These are phyloP conservation scores for Acanthococcus lagerstroemiae DNA, from an alignment of 2,888 invertebrate genomes.

Conservation along the genomic window DNA sequence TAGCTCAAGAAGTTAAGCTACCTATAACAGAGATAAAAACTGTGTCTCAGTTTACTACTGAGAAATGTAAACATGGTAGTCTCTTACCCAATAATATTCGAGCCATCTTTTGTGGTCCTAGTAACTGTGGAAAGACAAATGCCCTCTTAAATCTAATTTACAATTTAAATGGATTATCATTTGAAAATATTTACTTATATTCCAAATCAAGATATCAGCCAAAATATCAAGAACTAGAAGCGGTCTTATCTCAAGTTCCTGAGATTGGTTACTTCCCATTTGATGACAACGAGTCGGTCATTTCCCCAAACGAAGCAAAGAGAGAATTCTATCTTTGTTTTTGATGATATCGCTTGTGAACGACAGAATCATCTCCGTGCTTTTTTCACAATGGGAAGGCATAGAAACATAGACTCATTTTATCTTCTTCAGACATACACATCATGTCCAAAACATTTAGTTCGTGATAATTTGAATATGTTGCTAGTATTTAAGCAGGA, in stretches of 20 bases:
- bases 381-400: constrained; percentile 36
- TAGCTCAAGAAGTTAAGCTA: no score
- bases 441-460: constrained; percentile 38
- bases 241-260: constrained; percentile 34
- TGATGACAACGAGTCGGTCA: constrained; percentile 29
- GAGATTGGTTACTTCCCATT: constrained; percentile 37
- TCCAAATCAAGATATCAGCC: constrained; percentile 37
- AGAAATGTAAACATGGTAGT: no score
- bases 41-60: no score
- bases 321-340: constrained; percentile 40
- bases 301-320: constrained; percentile 34
- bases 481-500: constrained; percentile 38
- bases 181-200: constrained; percentile 35
- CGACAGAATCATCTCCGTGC: constrained; percentile 35
- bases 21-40: no score
- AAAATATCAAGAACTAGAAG: constrained; percentile 36
- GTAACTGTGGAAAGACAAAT: no score
- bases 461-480: constrained; percentile 36
- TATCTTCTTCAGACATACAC: constrained; percentile 36
- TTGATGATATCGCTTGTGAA: constrained; percentile 40
- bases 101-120: no score
- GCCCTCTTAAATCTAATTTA: no score
- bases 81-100: no score
- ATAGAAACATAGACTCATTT: constrained; percentile 35
- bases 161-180: no score